Evolutionary conservation across 2,113 vertebrate genomes (phyloP).

Genomic region (Archocentrus centrarchus): DNA sequence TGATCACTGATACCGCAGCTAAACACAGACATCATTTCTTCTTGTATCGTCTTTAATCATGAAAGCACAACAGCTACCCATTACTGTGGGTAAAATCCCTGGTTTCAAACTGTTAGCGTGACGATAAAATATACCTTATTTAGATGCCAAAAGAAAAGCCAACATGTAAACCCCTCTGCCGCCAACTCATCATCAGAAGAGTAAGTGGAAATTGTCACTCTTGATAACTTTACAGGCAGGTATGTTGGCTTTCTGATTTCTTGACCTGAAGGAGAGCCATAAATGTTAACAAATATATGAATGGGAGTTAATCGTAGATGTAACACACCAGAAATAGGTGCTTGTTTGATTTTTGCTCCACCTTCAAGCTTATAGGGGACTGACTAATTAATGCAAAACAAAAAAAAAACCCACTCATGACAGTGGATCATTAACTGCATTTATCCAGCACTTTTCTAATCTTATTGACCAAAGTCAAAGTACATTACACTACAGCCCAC

Average conservation of each 20-base stretch:
- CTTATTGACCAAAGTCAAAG: too few species aligned
- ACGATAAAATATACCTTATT: constrained; percentile 42
- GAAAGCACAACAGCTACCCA: constrained; percentile 23
- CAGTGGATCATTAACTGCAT: not conserved
- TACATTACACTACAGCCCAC: not conserved
- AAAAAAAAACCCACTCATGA: too few species aligned
- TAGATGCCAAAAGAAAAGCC: constrained; percentile 34
- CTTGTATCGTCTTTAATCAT: constrained; percentile 19
- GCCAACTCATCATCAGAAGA: constrained; percentile 28
- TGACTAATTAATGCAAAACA: too few species aligned
- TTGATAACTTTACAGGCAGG: constrained; percentile 19
- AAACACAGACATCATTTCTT: constrained; percentile 13
- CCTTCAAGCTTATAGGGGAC: not conserved
- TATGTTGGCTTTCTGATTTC: not conserved
- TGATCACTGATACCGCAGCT: not conserved
- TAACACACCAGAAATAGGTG: not conserved
- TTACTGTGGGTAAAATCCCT: not conserved
- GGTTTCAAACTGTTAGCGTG: not conserved
- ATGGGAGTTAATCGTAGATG: not conserved
- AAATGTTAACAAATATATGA: not conserved
- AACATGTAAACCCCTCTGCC: constrained; percentile 21
- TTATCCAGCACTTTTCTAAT: not conserved
- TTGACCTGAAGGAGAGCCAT: not conserved
- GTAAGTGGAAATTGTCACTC: not conserved
- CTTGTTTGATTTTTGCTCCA: not conserved